Conservation (phyloP, 2,797 vertebrate species). For the Luscinia luscinia region DNA sequence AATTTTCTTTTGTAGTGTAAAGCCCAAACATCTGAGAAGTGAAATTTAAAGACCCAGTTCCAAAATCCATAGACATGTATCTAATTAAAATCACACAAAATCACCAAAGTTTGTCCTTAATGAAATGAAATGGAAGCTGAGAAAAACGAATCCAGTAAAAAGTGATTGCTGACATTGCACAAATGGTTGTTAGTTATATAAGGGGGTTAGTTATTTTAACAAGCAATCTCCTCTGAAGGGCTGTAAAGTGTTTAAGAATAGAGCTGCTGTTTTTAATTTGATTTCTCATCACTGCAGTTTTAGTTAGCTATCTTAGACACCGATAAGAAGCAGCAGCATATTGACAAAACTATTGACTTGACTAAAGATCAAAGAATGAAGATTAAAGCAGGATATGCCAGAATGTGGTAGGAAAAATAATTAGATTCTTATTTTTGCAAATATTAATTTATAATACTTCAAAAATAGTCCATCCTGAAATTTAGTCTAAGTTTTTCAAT, state of each 20-base stretch:
- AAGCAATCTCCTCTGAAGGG: neutral
- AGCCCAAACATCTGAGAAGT: neutral
- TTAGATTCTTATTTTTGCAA: neutral
- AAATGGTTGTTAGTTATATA: neutral
- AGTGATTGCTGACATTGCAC: neutral
- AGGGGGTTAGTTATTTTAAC: neutral
- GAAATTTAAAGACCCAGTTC: slow-evolving; percentile 1
- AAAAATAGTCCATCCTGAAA: neutral
- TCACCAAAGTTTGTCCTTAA: neutral
- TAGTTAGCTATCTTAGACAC: neutral
- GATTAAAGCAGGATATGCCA: slow-evolving; percentile 28
- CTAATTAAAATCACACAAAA: slow-evolving; percentile 21
- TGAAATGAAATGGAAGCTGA: neutral
- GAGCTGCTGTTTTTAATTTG: slow-evolving; percentile 2
- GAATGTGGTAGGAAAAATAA: slow-evolving; percentile 3
- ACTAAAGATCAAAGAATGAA: slow-evolving; percentile 37
- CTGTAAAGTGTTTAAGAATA: neutral
- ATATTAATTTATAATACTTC: neutral
- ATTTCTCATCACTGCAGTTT: slow-evolving; percentile 2
- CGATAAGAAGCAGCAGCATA: neutral
- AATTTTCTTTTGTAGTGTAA: neutral
- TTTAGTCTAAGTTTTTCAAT: neutral
- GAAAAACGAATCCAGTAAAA: neutral
- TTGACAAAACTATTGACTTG: slow-evolving; percentile 42
- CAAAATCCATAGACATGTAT: neutral